Conservation (phyloP, 37 sponge, comb jelly and placozoan genomes). For the Agelas oroides region DNA sequence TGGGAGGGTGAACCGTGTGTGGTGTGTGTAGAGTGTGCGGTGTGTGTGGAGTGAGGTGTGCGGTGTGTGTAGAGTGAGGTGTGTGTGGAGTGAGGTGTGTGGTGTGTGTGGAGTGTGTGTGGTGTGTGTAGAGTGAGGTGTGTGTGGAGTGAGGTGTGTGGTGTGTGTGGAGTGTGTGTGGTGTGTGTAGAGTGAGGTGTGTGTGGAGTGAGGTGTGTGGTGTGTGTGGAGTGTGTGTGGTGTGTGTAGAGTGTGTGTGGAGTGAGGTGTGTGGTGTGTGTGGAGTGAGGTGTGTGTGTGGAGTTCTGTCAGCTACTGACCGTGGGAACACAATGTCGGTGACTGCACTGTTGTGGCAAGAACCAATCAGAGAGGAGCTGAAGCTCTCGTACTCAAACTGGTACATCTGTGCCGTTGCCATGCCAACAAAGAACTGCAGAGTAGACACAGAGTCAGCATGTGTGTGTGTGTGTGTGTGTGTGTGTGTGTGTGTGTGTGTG, state of each 20-base stretch:
- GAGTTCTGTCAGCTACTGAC: constrained; percentile 28
- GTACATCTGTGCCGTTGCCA: constrained; percentile 63
- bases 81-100: too few relatives aligned
- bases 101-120: background rate
- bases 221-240: background rate
- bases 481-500: too few relatives aligned
- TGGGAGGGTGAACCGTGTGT: background rate
- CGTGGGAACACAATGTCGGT: constrained; percentile 86
- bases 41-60: too few relatives aligned
- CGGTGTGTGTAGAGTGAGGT: too few relatives aligned
- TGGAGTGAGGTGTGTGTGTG: too few relatives aligned
- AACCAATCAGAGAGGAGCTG: constrained; percentile 47
- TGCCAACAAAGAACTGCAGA: constrained; percentile 85
- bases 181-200: too few relatives aligned
- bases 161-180: too few relatives aligned
- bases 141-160: too few relatives aligned
- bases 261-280: too few relatives aligned
- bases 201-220: background rate
- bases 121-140: background rate
- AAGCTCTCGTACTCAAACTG: constrained; percentile 62
- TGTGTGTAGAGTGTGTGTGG: too few relatives aligned
- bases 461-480: too few relatives aligned
- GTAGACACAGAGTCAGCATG: too few relatives aligned
- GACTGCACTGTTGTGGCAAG: constrained; percentile 78
- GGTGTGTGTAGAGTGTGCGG: background rate